Conservation (phyloP, 1,140 invertebrate genomes). For the Caerostris darwini region DNA sequence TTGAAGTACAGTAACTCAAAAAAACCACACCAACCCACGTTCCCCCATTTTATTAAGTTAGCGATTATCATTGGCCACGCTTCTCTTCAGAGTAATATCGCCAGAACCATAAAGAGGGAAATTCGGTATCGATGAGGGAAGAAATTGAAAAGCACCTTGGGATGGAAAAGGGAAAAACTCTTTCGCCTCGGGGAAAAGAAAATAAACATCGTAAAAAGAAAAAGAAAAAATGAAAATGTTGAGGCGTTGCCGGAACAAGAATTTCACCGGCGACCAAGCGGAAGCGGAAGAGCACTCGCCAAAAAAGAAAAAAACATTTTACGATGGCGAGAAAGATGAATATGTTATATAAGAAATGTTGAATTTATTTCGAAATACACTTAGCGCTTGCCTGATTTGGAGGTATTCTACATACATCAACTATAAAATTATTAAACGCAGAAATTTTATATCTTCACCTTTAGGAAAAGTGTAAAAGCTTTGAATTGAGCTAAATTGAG, state of each 20-base stretch:
- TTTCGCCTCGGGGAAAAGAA: not conserved
- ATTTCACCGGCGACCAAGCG: not conserved
- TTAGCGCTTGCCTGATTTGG: not conserved
- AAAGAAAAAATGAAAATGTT: too few relatives aligned
- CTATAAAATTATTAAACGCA: too few relatives aligned
- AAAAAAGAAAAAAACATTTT: not conserved
- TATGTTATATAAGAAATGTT: not conserved
- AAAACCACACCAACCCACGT: not conserved
- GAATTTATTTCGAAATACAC: not conserved
- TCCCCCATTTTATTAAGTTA: slow-evolving; percentile 1
- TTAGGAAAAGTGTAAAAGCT: too few relatives aligned
- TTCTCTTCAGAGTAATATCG: not conserved
- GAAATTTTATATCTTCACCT: too few relatives aligned
- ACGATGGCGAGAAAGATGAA: not conserved
- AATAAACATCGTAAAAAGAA: not conserved
- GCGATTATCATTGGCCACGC: not conserved
- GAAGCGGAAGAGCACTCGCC: not conserved
- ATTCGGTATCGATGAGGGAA: not conserved
- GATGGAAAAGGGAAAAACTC: not conserved
- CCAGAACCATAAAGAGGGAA: not conserved
- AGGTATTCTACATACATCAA: too few relatives aligned
- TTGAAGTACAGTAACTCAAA: too few relatives aligned
- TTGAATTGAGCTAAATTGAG: too few relatives aligned
- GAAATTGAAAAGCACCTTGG: slow-evolving; percentile 7
- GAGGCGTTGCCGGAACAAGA: too few relatives aligned